Base-by-base conservation (phyloP, 2,888 invertebrate genomes). In the Iphiclides podalirius region DNA sequence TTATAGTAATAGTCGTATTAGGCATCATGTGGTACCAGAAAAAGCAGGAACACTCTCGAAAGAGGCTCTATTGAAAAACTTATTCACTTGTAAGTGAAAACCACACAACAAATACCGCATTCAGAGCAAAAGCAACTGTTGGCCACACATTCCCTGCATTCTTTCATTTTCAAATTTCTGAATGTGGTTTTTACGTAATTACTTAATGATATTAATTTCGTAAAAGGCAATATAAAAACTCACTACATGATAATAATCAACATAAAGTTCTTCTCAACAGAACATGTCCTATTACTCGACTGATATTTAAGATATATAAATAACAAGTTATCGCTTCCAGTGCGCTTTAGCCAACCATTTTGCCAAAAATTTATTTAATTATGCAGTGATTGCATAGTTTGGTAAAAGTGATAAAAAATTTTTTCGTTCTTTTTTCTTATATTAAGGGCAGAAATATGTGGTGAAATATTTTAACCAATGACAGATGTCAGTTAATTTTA, bases 1-100 rank as follows among this genome's bases (percentile, higher is more conserved):
- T 98, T 7, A 94, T 96, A 35, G 95, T 94, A 0, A 91, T 95
- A 55, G 94, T 95, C 0, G 95, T 98, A 1, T 92, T 98, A 46
- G 97, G 95, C 17, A 94, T 98, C 54, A 95, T 98, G 90, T 94
- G 96, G 76, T 98, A 98, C 76, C 96, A 97, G 75, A 98, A 98
- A 72, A 93, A 95, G 52, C 95, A 96, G 72, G 96, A 97, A 72
- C 94, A 95, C 59, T 94, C 94, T 52, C 91, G 96, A 65, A 98
- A 98, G 84, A 91, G 98, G 65, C 94, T 97, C 20, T 89, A 89
- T 60, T 89, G 69, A 79, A 31, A 8, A 15, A 4, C 4, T 26
- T 9, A 34, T 9, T 4, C 6, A 20, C 20, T 20, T 3, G 3
- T 20, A 20, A 20, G 20, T 20, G 20, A 20, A 20, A 4, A 20